Base-by-base conservation (phyloP, 1,140 invertebrate genomes). In the Leptestheria dahalacensis region DNA sequence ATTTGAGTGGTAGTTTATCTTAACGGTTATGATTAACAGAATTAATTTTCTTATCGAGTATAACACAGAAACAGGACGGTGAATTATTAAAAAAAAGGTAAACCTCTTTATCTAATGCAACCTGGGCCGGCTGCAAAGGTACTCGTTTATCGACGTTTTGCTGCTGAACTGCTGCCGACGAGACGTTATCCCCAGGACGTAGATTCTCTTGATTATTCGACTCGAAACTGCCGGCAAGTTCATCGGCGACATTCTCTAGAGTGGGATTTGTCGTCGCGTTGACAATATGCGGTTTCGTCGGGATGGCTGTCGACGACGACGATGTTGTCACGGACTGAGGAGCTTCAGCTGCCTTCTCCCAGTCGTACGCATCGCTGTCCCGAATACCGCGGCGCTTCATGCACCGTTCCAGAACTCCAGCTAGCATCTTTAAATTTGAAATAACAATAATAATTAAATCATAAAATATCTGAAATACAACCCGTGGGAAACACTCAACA, bases 321-420 rank as follows among this genome's bases (percentile, higher is more conserved):
- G 72, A 73, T 53, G 72, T 70, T 54, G 69, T 72, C 64, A 67
- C 71, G 66, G 66, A 64, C 2, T 63, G 64, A 6, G 70, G 65
- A 9, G 53, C 48, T 25, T 57, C 54, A 24, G 11, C 59, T 4
- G 79, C 74, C 73, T 89, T 87, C 76, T 98, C 94, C 93, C 94
- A 98, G 71, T 98, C 94, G 70, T 86, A 97, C 0, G 89, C 88
- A 76, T 98, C 94, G 0, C 78, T 75, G 59, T 88, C 80, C 26
- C 57, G 86, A 15, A 97, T 88, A 15, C 89, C 89, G 48, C 93
- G 79, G 1, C 93, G 77, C 69, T 92, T 91, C 84, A 97, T 95
- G 72, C 92, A 96, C 24, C 91, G 76, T 70, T 96, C 91, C 70
- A 98, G 89, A 23, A 97, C 73, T 23, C 84, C 80, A 28, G 80